Evolutionary conservation across 2,113 vertebrate genomes (phyloP).

Genomic region (Promerops cafer): DNA sequence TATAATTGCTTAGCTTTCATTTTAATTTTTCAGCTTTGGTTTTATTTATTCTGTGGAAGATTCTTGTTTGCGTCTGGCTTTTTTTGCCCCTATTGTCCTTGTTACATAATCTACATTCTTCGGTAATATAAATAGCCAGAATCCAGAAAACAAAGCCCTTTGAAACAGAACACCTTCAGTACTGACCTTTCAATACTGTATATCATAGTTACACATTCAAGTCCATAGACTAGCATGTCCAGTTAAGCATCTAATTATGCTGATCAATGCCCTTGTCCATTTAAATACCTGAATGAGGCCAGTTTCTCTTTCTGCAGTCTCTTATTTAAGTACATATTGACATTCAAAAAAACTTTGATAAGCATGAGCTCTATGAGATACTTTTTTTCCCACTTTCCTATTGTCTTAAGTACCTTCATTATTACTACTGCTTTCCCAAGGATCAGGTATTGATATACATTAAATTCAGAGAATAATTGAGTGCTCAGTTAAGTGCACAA

Average conservation of each 20-base stretch:
- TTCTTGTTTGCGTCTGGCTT: neutral
- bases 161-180: neutral
- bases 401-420: neutral
- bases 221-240: neutral
- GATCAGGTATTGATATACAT: neutral
- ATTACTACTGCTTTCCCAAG: neutral
- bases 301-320: neutral
- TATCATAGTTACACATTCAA: neutral
- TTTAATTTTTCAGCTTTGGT: neutral
- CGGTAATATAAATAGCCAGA: neutral
- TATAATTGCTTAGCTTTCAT: neutral
- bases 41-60: neutral
- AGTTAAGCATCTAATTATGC: neutral
- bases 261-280: neutral
- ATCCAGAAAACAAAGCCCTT: neutral
- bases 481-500: neutral
- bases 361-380: neutral
- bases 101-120: neutral
- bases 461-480: neutral
- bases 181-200: neutral
- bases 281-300: neutral
- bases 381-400: neutral
- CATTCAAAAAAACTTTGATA: neutral
- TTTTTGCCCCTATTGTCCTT: neutral
- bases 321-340: neutral